Evolutionary conservation across 2,113 vertebrate species (phyloP), one percentile per base, ranked within the genome.

Genomic region (Oryzias javanicus): DNA sequence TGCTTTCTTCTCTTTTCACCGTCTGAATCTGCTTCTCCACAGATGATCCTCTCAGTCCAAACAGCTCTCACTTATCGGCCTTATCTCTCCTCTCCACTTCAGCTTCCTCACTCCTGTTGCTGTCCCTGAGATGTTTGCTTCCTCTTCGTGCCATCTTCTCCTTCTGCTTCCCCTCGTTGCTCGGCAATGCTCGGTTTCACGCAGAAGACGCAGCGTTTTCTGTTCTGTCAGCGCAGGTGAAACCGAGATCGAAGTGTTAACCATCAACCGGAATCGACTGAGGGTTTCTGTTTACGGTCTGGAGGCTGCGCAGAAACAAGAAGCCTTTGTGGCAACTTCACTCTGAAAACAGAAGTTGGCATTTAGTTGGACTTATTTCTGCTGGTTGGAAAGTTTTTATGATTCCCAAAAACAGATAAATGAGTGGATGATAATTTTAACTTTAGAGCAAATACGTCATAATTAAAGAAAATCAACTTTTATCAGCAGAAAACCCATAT

Each of bases 131-230:
- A 29, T 24, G 6, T 16, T 61, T 0, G 16, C 42, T 49, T 78
- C 61, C 68, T 64, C 66, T 64, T 22, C 70, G 44, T 61, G 19
- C 69, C 15, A 55, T 25, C 18, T 40, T 64, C 68, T 75, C 82
- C 72, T 64, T 74, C 68, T 5, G 61, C 14, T 51, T 53, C 66
- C 53, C 80, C 79, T 65, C 35, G 49, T 27, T 60, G 44, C 64
- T 60, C 4, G 58, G 56, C 20, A 46, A 29, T 0, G 41, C 15
- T 24, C 53, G 49, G 46, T 62, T 75, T 55, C 20, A 4, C 17
- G 17, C 50, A 15, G 47, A 79, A 52, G 40, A 42, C 19, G 8
- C 49, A 29, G 4, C 3, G 29, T 63, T 15, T 8, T 10, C 29
- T 10, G 8, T 10, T 35, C 1, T 35, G 29, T 12, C 10, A 35